Base-by-base conservation (phyloP, 2,888 invertebrate species). In the Ernsta delagoae region DNA sequence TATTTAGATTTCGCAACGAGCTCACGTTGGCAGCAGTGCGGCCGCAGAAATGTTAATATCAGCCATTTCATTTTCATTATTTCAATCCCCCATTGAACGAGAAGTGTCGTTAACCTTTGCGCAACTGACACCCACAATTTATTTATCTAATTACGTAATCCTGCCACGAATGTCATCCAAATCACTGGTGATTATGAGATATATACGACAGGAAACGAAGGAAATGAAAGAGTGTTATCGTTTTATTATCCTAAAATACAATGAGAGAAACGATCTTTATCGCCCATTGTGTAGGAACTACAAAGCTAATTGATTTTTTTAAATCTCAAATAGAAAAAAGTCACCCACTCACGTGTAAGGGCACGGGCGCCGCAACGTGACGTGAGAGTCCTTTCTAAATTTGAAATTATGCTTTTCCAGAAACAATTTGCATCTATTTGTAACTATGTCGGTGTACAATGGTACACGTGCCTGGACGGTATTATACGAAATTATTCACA, bases 241-340 rank as follows among this genome's bases (percentile, higher is more conserved):
- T 68, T 68, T 68, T 68, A 63, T 62, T 62, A 59, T 59, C 50
- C 41, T 31, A 4, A 39, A 57, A 68, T 62, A 91, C 89, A 92
- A 91, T 91, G 83, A 83, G 81, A 84, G 54, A 85, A 85, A 86
- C 84, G 78, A 81, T 72, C 64, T 56, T 82, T 82, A 88, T 75
- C 78, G 76, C 78, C 89, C 78, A 91, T 92, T 92, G 92, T 90
- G 73, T 12, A 50, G 50, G 16, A 7, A 70, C 73, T 77, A 78
- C 79, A 77, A 80, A 78, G 75, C 73, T 79, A 75, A 81, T 83
- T 78, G 78, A 75, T 86, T 89, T 88, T 86, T 83, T 63, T 59
- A 54, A 56, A 54, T 53, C 41, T 24, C 34, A 11, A 77, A 76
- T 76, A 72, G 75, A 76, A 79, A 84, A 83, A 83, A 86, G 77